Conservation (phyloP, 2,113 vertebrate genomes). For the Nycticebus coucang region DNA sequence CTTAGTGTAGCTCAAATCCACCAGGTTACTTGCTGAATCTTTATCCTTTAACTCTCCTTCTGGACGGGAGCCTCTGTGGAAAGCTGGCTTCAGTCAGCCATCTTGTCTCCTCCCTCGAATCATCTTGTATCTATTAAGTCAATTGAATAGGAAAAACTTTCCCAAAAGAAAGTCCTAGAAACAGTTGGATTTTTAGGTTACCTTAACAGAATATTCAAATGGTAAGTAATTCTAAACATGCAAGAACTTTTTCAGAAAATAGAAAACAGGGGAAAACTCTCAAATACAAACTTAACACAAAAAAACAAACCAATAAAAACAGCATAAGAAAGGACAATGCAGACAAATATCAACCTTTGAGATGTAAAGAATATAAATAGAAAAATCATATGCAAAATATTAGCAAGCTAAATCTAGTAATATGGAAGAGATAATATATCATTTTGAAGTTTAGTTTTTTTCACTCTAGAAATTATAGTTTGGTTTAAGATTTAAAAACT, state of each 20-base stretch:
- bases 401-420: neutral
- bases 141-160: neutral
- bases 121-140: neutral
- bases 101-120: too few relatives aligned
- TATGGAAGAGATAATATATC: neutral
- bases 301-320: neutral
- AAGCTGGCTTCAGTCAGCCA: too few relatives aligned
- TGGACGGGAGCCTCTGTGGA: too few relatives aligned
- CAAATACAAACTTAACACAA: neutral
- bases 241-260: neutral
- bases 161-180: neutral
- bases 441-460: neutral
- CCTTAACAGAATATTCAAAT: neutral
- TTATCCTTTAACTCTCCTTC: too few relatives aligned
- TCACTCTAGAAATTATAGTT: neutral
- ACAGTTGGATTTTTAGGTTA: neutral
- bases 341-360: neutral
- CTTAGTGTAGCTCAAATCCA: too few relatives aligned
- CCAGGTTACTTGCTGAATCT: too few relatives aligned
- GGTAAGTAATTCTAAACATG: neutral
- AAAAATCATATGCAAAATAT: neutral
- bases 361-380: neutral
- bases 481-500: neutral
- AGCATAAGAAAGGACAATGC: neutral
- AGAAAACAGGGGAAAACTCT: neutral